Evolutionary conservation across 2,888 invertebrate genomes (phyloP), one percentile per base, ranked within the genome.

Genomic region (Drosophila barbarae): DNA sequence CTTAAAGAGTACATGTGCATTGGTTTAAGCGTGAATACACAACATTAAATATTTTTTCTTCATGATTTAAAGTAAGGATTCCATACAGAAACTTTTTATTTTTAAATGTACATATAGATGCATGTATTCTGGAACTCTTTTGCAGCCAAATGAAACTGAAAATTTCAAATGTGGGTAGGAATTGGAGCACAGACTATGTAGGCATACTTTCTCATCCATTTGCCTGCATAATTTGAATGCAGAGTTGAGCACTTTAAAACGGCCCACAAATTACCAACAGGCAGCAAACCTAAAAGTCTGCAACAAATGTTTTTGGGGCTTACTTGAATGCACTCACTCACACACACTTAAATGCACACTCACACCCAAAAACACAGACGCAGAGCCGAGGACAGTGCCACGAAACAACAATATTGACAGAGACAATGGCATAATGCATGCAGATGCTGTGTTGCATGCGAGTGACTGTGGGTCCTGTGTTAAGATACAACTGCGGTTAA

Each of bases 341-440:
- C 54, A 54, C 39, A 36, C 47, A 57, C 38, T 50, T 55, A 38
- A 58, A 52, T 35, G 56, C 50, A 23, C 34, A 13, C 50, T 35
- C 50, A 18, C 50, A 60, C 35, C 23, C 13, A 35, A 41, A 60
- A 30, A 50, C 42, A 60, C 42, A 41, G 34, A 60, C 30, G 41
- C 35, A 50, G 61, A 42, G 42, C 60, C 53, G 63, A 63, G 67
- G 61, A 76, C 70, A 73, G 58, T 61, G 69, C 70, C 63, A 68
- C 67, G 64, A 64, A 71, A 71, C 72, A 77, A 74, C 78, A 81
- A 78, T 81, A 78, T 77, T 80, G 81, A 77, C 79, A 82, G 64
- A 82, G 77, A 83, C 83, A 79, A 83, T 83, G 76, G 69, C 80
- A 77, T 77, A 77, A 77, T 81, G 78, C 74, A 72, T 78, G 74